Percentiles rank a stretch among this genome's conserved stretches.
Conservation (phyloP, 1,140 invertebrate genomes). For the Saxidomus purpurata region DNA sequence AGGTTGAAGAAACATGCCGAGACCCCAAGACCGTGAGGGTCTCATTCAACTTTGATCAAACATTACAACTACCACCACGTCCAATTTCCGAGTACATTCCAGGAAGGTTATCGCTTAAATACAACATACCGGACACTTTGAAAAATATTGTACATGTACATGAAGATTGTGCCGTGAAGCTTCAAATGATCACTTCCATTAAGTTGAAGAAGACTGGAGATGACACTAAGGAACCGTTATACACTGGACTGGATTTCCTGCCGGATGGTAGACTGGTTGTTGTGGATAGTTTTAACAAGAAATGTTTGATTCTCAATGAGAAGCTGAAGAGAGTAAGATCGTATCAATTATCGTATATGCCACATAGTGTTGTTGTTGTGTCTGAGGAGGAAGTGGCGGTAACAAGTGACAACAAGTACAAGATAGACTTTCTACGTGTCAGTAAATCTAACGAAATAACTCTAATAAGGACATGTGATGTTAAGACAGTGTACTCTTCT, state of each 20-base stretch:
- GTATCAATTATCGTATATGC: neutral
- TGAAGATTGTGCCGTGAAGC: no score
- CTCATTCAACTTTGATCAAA: no score
- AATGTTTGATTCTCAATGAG: neutral
- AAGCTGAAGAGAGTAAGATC: neutral
- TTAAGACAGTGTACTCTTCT: neutral
- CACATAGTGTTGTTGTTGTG: neutral
- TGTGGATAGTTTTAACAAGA: neutral
- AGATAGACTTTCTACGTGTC: neutral
- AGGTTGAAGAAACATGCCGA: no score
- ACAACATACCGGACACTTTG: no score
- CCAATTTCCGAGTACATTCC: no score
- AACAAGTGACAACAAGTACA: neutral
- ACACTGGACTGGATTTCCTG: neutral
- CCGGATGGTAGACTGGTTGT: slow-evolving; percentile 7
- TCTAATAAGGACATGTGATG: neutral
- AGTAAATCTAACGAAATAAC: slow-evolving; percentile 1
- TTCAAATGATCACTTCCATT: no score
- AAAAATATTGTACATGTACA: no score
- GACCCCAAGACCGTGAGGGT: no score
- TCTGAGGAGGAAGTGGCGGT: neutral
- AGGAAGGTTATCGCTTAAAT: no score
- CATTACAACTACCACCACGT: no score
- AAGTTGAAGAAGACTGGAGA: no score
- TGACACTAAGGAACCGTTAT: neutral